Base-by-base conservation (phyloP, 2,888 invertebrate species). In the Sturmia bella region DNA sequence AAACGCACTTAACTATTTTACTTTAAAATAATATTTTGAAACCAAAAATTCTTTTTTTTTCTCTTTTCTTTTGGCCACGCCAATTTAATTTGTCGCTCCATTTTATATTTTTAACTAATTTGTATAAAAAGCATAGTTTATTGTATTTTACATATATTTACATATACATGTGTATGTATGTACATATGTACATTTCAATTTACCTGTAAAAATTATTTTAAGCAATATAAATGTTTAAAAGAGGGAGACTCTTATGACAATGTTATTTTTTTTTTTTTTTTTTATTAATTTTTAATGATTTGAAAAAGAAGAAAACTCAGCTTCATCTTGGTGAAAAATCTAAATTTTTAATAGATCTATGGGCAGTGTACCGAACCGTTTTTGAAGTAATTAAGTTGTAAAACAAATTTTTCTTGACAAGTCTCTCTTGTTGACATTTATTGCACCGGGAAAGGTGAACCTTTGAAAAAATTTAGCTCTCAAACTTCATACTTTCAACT, bases 31-130 rank as follows among this genome's bases (percentile, higher is more conserved):
- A 74, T 72, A 61, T 75, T 82, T 82, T 75, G 78, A 82, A 75
- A 78, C 78, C 82, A 82, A 82, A 82, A 82, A 82, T 77, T 70
- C 39, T 70, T 61, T 70, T 61, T 52, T 27, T 11, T 68, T 78
- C 59, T 70, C 59, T 70, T 41, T 56, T 48, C 37, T 32, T 75
- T 75, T 75, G 82, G 82, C 82, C 74, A 72, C 78, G 78, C 82
- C 82, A 78, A 66, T 69, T 21, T 48, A 41, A 43, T 76, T 76
- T 52, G 57, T 11, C 48, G 24, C 27, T 13, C 12, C 52, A 72
- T 45, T 68, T 66, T 80, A 66, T 68, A 57, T 66, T 70, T 75
- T 75, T 56, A 70, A 70, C 41, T 66, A 59, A 69, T 64, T 75
- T 75, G 75, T 80, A 72, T 66, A 80, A 80, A 70, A 37, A 64